Base-by-base conservation (phyloP, 2,797 vertebrate genomes). In the Thunnus albacares region DNA sequence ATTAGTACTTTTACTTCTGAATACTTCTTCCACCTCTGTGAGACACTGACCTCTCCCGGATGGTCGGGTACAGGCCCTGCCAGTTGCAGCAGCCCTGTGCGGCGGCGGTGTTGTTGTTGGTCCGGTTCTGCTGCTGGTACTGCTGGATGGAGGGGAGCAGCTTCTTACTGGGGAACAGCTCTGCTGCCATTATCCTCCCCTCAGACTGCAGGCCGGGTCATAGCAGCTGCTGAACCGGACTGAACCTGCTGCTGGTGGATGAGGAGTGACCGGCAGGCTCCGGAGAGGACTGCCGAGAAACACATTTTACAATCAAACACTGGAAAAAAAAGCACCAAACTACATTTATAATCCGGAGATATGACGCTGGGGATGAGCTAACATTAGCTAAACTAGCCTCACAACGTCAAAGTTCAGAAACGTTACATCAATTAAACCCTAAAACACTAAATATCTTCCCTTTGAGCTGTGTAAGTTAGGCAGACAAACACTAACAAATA, bases 51-150 rank as follows among this genome's bases (percentile, higher is more conserved):
- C 98, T 97, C 93, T 99, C 98, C 87, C 98, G 92, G 89, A 99
- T 98, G 90, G 97, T 98, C 52, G 97, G 97, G 89, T 96, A 99
- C 57, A 98, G 96, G 59, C 98, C 98, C 93, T 99, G 98, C 98
- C 98, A 99, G 81, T 96, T 98, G 56, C 97, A 96, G 53, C 97
- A 95, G 82, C 96, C 92, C 0, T 95, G 97, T 35, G 95, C 93
- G 13, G 41, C 5, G 30, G 92, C 89, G 64, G 22, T 77, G 89
- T 86, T 90, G 88, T 88, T 91, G 90, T 90, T 90, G 82, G 62
- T 87, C 38, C 71, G 61, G 89, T 90, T 98, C 91, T 98, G 97
- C 92, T 97, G 97, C 87, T 98, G 97, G 90, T 95, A 95, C 91
- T 97, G 97, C 89, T 97, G 97, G 90, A 95, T 91, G 82, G 96